phyloP scores from a whole-genome alignment of 2,888 invertebrate genomes.

The Sturmia bella region DNA sequence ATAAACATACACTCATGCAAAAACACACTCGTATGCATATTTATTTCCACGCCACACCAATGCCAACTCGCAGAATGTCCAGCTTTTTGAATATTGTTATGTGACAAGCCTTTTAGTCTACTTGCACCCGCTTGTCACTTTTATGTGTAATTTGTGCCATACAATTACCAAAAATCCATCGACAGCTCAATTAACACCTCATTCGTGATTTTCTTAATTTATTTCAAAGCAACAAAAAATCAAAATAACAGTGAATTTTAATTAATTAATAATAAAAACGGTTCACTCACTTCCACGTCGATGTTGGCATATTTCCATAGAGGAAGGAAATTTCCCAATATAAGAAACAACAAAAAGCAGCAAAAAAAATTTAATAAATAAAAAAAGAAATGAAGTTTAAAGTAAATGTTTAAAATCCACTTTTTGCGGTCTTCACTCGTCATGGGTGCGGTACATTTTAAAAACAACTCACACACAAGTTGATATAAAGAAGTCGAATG shows the following conservation, averaged over 20 bases:
- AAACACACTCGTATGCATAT: no score
- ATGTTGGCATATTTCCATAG: conserved; percentile 38
- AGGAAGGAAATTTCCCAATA: conserved; percentile 47
- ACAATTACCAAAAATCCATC: no score
- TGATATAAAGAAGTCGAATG: conserved; percentile 46
- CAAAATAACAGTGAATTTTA: not conserved
- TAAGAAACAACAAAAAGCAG: not conserved
- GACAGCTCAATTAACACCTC: no score
- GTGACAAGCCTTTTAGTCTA: no score
- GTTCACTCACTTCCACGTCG: not conserved
- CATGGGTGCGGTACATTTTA: conserved; percentile 44
- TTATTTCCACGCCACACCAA: no score
- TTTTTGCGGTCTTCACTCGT: conserved; percentile 45
- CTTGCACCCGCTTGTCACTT: no score
- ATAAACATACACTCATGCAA: no score
- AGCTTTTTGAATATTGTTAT: no score
- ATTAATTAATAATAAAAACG: conserved; percentile 1
- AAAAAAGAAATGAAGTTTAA: conserved; percentile 11
- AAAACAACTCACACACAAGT: conserved; percentile 28
- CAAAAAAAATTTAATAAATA: not conserved
- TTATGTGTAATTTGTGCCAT: no score
- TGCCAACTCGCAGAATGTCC: no score
- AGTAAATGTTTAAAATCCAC: conserved; percentile 23
- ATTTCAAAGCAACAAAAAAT: no score
- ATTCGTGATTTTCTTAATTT: no score